phyloP scores from a whole-genome alignment of 2,113 vertebrate species.

The Pedionomus torquatus region DNA sequence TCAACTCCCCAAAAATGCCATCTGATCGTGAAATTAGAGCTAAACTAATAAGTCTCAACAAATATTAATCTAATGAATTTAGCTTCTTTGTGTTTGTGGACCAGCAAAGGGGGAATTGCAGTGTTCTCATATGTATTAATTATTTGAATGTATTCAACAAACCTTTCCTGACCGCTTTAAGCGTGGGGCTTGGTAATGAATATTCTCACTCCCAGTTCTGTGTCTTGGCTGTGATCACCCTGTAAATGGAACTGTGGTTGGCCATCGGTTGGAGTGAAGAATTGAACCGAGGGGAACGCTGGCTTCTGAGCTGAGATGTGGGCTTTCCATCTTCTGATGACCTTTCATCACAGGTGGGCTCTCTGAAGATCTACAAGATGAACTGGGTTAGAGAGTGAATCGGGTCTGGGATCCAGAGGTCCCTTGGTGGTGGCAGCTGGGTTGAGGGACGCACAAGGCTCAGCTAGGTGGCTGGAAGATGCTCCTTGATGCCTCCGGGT shows the following conservation, averaged over 20 bases:
- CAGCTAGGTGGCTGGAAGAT: not conserved
- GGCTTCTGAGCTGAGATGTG: not conserved
- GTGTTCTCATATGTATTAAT: slow-evolving; percentile 31
- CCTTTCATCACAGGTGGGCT: accelerated
- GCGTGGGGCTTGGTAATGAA: not conserved
- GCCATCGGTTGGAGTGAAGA: not conserved
- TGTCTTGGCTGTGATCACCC: not conserved
- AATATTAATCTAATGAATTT: slow-evolving; percentile 68
- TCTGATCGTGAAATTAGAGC: slow-evolving; percentile 51
- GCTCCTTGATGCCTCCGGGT: not conserved
- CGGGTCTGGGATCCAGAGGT: not conserved
- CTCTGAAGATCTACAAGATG: not conserved
- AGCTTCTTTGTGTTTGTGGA: slow-evolving; percentile 48
- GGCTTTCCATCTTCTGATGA: not conserved
- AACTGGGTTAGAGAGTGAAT: accelerated
- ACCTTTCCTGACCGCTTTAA: not conserved
- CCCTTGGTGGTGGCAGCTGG: accelerated
- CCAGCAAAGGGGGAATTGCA: slow-evolving; percentile 33
- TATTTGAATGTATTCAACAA: slow-evolving; percentile 39
- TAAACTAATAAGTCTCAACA: slow-evolving; percentile 63
- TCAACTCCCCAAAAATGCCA: not conserved
- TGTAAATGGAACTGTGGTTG: accelerated
- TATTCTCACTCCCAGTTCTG: not conserved
- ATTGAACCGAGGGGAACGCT: accelerated
- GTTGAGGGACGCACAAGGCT: not conserved